phyloP scores from a whole-genome alignment of 2,797 vertebrate species.

The Aplochiton taeniatus region DNA sequence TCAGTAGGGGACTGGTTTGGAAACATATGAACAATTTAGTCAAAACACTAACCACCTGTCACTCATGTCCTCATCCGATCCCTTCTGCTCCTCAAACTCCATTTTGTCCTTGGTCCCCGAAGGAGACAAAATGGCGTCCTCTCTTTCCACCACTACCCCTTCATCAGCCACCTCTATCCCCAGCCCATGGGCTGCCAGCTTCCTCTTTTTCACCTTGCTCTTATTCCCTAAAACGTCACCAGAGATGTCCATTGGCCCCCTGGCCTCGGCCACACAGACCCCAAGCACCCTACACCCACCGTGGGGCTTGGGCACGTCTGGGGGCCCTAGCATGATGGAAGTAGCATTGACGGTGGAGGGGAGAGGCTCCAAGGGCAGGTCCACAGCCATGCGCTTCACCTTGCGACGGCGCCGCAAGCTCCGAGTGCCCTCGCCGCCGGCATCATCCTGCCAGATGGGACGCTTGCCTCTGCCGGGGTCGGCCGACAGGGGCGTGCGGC shows the following conservation, averaged over 20 bases:
- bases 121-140: conserved; percentile 78
- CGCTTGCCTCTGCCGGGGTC: conserved; percentile 85
- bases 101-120: conserved; percentile 88
- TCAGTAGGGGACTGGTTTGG: neutral
- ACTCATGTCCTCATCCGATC: conserved; percentile 98
- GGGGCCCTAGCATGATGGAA: conserved; percentile 75
- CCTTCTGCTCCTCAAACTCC: conserved; percentile 95
- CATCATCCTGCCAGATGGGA: conserved; percentile 90
- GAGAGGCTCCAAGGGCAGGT: conserved; percentile 81
- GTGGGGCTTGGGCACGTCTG: conserved; percentile 78
- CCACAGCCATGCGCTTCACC: conserved; percentile 96
- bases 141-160: conserved; percentile 92
- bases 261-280: conserved; percentile 66
- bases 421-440: conserved; percentile 76
- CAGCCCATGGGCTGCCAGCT: conserved; percentile 77
- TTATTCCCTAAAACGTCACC: conserved; percentile 75
- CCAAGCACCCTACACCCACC: conserved; percentile 76
- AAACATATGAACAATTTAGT: no score
- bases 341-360: conserved; percentile 48
- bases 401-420: conserved; percentile 90
- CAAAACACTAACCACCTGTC: conserved; percentile 91
- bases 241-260: conserved; percentile 70
- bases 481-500: conserved; percentile 81
- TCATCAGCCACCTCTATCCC: conserved; percentile 86
- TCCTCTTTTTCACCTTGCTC: conserved; percentile 91